Percentiles rank a stretch among this genome's conserved stretches.
Conservation (phyloP, 2,113 vertebrate species). For the Mesembrinibis cayennensis region DNA sequence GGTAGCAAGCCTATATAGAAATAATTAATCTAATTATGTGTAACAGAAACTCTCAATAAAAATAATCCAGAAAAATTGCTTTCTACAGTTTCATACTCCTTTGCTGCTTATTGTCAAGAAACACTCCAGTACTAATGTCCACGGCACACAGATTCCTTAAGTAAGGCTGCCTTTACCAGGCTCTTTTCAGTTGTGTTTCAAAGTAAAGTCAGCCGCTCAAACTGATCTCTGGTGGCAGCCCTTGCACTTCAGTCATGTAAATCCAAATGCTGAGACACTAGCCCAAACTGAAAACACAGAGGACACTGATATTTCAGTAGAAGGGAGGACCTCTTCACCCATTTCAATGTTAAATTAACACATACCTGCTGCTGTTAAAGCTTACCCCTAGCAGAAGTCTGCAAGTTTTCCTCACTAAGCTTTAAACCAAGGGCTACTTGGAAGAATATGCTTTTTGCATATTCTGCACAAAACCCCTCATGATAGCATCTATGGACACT, state of each 20-base stretch:
- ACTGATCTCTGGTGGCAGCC: background rate
- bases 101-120: background rate
- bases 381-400: background rate
- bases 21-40: background rate
- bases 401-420: background rate
- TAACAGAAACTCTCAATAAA: background rate
- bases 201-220: background rate
- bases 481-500: background rate
- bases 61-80: background rate
- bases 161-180: background rate
- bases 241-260: background rate
- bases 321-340: background rate
- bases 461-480: background rate
- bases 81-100: background rate
- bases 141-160: rapidly evolving
- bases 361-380: background rate
- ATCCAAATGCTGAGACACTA: background rate
- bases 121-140: rapidly evolving
- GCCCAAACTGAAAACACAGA: background rate
- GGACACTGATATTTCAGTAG: background rate
- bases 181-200: background rate
- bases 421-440: background rate
- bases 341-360: background rate
- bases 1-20: background rate
- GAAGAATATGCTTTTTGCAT: background rate